Evolutionary conservation across 2,113 vertebrate genomes (phyloP), one percentile per base, ranked within the genome.

Genomic region (Thinocorus orbignyianus): DNA sequence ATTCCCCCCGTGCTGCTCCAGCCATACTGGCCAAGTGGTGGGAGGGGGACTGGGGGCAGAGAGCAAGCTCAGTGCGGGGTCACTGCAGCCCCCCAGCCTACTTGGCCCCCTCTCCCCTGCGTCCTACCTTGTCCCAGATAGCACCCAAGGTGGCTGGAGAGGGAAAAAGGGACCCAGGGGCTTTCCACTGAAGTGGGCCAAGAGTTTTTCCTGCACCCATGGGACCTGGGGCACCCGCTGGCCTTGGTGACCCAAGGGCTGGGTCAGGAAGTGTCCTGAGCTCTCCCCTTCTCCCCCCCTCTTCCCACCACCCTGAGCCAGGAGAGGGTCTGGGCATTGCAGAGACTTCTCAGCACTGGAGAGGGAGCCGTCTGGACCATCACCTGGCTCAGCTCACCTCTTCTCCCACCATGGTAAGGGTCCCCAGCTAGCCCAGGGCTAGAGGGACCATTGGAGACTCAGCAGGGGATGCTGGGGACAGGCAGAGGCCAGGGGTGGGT

Each of bases 11-110:
- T 0, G 3, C 79, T 25, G 37, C 57, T 68, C 70, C 55, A 91
- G 46, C 42, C 0, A 0, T 3, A 2, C 62, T 52, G 39, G 42
- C 24, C 0, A 1, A n/a, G 48, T 6, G 61, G 13, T 61, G 57
- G n/a, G 64, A 60, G 10, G 6, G 4, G 13, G 19, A 28, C 30
- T 13, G 22, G 26, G 51, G n/a, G 9, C 37, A 51, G 30, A 57
- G 31, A 73, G 8, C 0, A 2, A 37, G 44, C 55, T 85, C 68
- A 86, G n/a, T 31, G 42, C 42, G 37, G 46, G 17, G 62, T 8
- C 24, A 33, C 35, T 60, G 66, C 64, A 78, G 64, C 31, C 68
- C 15, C 22, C n/a, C 39, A 71, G 3, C 4, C 31, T 28, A 13
- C 41, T 52, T 60, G 26, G 9, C 4, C 51, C 11, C 0, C 31